Base-by-base conservation (phyloP, 1,140 invertebrate species). In the Mercenaria mercenaria region DNA sequence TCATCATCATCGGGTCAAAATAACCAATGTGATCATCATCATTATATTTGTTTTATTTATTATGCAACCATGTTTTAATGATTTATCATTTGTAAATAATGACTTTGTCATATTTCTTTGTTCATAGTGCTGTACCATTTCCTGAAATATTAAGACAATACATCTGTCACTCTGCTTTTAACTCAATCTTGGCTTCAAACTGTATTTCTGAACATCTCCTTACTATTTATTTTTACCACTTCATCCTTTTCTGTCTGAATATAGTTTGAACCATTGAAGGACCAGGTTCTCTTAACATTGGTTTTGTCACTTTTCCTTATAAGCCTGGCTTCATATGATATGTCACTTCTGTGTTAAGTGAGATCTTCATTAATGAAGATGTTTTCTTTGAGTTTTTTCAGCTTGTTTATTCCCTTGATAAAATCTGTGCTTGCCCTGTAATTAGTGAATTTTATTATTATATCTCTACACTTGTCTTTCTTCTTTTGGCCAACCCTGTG, bases 291-390 rank as follows among this genome's bases (percentile, higher is more conserved):
- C 11, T 29, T 6, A 2, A 69, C 37, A 37, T 29, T 29, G 18
- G 64, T 34, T 6, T 0, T 69, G 8, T 15, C 29, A 37, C 4
- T 26, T 29, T 69, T 0, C 37, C 29, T 69, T 26, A n/a, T 15
- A 34, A 34, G 64, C 11, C 64, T 8, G 64, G 29, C 29, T n/a
- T 20, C 29, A n/a, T n/a, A n/a, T n/a, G n/a, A n/a, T n/a, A 74
- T 13, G 37, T 74, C 69, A 37, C 69, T 74, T 74, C 69, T 74
- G 6, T 26, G 20, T 6, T 37, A 15, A 41, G 69, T 74, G 32
- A 74, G 41, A n/a, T 74, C 37, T 74, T 74, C 69, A 74, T 74
- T 74, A 13, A 74, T 1, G 34, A 20, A 74, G 8, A 69, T 43
- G 20, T 74, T 39, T 8, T 43, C 41, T 74, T 74, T 74, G 2